Base-by-base conservation (phyloP, 2,888 invertebrate species). In the Melinopterus prodromus region DNA sequence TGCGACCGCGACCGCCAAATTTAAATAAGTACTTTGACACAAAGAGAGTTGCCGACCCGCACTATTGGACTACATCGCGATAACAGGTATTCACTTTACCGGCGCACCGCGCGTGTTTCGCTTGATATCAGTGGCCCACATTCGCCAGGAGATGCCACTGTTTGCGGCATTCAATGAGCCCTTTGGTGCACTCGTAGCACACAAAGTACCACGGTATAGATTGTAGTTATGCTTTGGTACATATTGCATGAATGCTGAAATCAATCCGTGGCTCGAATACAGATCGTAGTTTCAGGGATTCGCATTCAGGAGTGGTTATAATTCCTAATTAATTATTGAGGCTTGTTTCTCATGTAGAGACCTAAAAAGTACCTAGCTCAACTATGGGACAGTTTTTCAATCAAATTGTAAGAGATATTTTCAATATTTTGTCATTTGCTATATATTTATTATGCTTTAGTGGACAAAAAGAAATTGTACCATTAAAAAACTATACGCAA, bases 11-110 rank as follows among this genome's bases (percentile, higher is more conserved):
- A 38, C 79, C 79, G 38, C 79, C 75, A 74, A 74, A 80, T 80
- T 77, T 80, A 80, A 80, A 80, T 80, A 80, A 80, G 77, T 80
- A 75, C 79, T 80, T 80, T 80, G 79, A 80, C 79, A 80, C 79
- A 80, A 80, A 80, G 79, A 71, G 77, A 26, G 26, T 70, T 37
- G 12, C n/a, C 35, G 71, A n/a, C 78, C 69, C 37, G 74, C 74
- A 74, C 38, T 80, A 80, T 80, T 15, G 35, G 35, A n/a, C 35
- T 26, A 35, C 36, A 35, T 15, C 74, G 35, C 12, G 16, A 71
- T 71, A 36, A 72, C 26, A 14, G 36, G 74, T 74, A 36, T 74
- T 36, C 74, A 37, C 74, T 74, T 74, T 37, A 36, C 36, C 74
- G 26, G 15, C 14, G 26, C 7, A 5, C 71, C 16, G 16, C 71